Evolutionary conservation across 1,140 invertebrate genomes (phyloP).

Genomic region (Centruroides sculpturatus): DNA sequence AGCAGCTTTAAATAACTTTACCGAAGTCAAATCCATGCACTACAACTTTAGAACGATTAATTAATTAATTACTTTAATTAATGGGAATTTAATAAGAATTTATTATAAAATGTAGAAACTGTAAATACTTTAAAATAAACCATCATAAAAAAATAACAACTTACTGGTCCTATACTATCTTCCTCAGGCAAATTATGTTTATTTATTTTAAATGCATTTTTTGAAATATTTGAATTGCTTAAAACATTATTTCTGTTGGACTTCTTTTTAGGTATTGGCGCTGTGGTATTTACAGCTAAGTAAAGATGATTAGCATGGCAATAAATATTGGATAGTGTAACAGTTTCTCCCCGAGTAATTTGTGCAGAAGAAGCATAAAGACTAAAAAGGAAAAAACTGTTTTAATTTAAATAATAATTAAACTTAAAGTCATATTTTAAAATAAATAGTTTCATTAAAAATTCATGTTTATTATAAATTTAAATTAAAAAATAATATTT

Average conservation of each 20-base stretch:
- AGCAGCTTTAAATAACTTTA: too few relatives aligned
- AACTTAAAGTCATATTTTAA: too few relatives aligned
- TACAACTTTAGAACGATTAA: too few relatives aligned
- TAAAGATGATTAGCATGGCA: conserved; percentile 43
- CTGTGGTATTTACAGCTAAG: conserved; percentile 46
- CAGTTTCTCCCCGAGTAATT: conserved; percentile 37
- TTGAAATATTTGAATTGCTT: conserved; percentile 20
- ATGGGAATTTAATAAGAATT: too few relatives aligned
- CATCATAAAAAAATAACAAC: background rate
- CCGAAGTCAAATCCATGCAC: too few relatives aligned
- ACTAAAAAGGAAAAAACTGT: conserved; percentile 22
- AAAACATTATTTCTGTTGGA: conserved; percentile 2
- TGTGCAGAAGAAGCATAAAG: conserved; percentile 42
- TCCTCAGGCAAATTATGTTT: background rate
- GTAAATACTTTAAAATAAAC: background rate
- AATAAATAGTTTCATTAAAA: too few relatives aligned
- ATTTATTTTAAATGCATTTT: conserved; percentile 16
- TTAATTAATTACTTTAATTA: too few relatives aligned
- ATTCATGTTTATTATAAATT: too few relatives aligned
- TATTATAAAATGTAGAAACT: background rate
- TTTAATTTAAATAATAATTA: background rate
- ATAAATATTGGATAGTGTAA: conserved; percentile 39
- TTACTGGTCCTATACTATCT: conserved; percentile 9
- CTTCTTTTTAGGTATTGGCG: conserved; percentile 33
- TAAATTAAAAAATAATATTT: too few relatives aligned